Conservation (phyloP, 2,113 vertebrate species). For the Elaphurus davidianus region DNA sequence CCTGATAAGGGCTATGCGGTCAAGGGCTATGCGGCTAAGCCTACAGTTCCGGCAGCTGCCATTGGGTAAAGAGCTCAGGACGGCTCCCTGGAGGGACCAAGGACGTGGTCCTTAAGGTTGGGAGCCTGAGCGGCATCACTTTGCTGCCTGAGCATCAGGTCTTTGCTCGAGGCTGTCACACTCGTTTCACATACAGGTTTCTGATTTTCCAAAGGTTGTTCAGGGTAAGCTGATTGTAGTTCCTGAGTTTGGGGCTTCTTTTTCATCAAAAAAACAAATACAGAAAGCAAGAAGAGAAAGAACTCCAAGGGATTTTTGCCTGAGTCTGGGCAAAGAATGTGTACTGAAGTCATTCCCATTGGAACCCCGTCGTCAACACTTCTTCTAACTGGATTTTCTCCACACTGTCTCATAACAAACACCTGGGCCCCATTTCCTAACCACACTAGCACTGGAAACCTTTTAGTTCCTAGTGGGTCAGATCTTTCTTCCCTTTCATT, state of each 20-base stretch:
- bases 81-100: rapidly evolving
- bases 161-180: too few species aligned
- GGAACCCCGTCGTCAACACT: rapidly evolving
- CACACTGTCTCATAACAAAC: rapidly evolving
- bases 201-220: not conserved
- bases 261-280: not conserved
- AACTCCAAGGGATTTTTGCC: not conserved
- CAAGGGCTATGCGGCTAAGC: rapidly evolving
- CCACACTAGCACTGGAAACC: not conserved
- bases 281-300: not conserved
- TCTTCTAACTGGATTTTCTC: not conserved
- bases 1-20: rapidly evolving
- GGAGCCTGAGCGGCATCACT: rapidly evolving
- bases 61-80: not conserved
- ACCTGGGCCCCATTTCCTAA: rapidly evolving
- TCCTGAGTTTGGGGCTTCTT: not conserved
- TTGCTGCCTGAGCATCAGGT: too few species aligned
- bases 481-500: too few species aligned
- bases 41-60: too few species aligned
- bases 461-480: not conserved
- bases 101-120: rapidly evolving
- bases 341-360: rapidly evolving
- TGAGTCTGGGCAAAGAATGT: not conserved
- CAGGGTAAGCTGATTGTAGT: not conserved
- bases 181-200: not conserved